A percentile compares a stretch with the other conserved stretches of the same genome.
Conservation (phyloP, 2,113 vertebrate species). For the Seriola quinqueradiata region DNA sequence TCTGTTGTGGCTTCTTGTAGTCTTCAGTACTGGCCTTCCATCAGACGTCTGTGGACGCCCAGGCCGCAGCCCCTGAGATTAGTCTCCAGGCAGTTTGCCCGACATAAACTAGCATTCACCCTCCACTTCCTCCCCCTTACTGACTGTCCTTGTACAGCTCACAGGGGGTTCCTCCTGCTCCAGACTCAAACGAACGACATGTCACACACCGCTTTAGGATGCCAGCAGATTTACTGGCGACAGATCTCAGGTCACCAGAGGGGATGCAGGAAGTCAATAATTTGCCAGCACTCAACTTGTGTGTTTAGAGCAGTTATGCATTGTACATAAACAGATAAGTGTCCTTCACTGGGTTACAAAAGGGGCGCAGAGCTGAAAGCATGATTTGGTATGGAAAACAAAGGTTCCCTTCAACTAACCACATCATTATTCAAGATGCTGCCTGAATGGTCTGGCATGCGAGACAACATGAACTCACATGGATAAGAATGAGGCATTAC, state of each 20-base stretch:
- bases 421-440: constrained; percentile 68
- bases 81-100: constrained; percentile 69
- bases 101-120: constrained; percentile 58
- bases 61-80: constrained; percentile 48
- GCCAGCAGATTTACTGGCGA: constrained; percentile 52
- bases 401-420: constrained; percentile 67
- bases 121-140: constrained; percentile 49
- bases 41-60: constrained; percentile 62
- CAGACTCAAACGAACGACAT: constrained; percentile 46
- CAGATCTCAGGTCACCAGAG: constrained; percentile 65
- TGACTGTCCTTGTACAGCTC: constrained; percentile 56
- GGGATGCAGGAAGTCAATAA: constrained; percentile 78
- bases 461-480: constrained; percentile 47
- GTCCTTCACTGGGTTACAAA: constrained; percentile 64
- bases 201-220: constrained; percentile 42
- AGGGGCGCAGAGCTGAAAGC: constrained; percentile 56
- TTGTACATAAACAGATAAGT: constrained; percentile 71
- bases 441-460: constrained; percentile 56
- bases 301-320: constrained; percentile 68
- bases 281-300: constrained; percentile 64
- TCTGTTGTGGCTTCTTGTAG: constrained; percentile 54
- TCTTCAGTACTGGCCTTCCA: constrained; percentile 61
- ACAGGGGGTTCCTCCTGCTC: constrained; percentile 54
- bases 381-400: constrained; percentile 61
- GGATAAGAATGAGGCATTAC: constrained; percentile 45